These are phyloP conservation scores for Atta cephalotes DNA, from an alignment of 1,140 invertebrate species.

Conservation along the genomic window DNA sequence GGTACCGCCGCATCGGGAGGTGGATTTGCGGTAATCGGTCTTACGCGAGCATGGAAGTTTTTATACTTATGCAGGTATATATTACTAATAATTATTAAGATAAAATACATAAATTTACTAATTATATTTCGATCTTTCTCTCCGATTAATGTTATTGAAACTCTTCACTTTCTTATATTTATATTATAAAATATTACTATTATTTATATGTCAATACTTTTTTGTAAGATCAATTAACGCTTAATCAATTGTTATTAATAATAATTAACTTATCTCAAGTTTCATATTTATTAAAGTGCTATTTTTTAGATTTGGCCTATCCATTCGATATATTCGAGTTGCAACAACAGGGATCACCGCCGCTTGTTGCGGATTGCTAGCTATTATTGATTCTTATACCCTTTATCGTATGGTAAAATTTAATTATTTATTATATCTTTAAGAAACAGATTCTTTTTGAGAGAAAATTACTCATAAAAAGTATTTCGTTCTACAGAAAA, in stretches of 20 bases:
- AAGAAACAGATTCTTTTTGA: background rate
- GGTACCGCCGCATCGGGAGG: slow-evolving; percentile 70
- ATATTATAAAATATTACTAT: background rate
- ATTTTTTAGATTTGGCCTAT: slow-evolving; percentile 69
- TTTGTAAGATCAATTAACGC: background rate
- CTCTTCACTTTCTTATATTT: background rate
- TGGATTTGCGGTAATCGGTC: slow-evolving; percentile 72
- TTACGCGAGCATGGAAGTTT: slow-evolving; percentile 75
- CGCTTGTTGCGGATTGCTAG: slow-evolving; percentile 67
- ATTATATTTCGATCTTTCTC: background rate
- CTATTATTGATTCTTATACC: slow-evolving; percentile 76
- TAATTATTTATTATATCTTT: background rate
- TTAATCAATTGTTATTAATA: slow-evolving; percentile 32
- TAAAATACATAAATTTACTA: background rate
- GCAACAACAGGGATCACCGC: slow-evolving; percentile 65
- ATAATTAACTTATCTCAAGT: background rate
- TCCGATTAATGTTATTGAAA: background rate
- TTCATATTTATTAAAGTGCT: background rate
- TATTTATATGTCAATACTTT: background rate
- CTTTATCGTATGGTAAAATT: slow-evolving; percentile 76
- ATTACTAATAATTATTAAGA: background rate
- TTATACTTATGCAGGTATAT: slow-evolving; percentile 70
- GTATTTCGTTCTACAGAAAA: background rate
- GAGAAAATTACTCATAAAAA: background rate
- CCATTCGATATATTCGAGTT: slow-evolving; percentile 70